Base-by-base conservation (phyloP, 23 tunicate species). In the Halocynthia aurantium region DNA sequence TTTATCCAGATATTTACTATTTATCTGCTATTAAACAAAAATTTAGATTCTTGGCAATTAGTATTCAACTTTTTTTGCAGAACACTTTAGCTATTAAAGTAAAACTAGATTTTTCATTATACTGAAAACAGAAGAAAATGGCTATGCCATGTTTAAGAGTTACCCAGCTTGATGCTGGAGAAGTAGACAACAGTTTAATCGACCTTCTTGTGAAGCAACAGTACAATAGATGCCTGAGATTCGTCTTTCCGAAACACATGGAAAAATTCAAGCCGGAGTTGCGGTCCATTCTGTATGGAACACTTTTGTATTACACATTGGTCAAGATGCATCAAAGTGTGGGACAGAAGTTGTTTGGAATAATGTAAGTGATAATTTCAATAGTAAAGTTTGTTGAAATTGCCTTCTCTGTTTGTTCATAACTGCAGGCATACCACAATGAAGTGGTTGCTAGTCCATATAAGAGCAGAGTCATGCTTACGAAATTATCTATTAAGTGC, bases 311-410 rank as follows among this genome's bases (percentile, higher is more conserved):
- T 56, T 61, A 12, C 8, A 82, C 93, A 13, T 53, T 82, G 69
- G 67, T 71, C 56, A 77, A 70, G 53, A 62, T 62, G 7, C 61
- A 64, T 7, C 93, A 87, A 62, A 81, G 80, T 6, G 77, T 87
- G 22, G 93, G 93, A 8, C 93, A 87, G 71, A 82, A 82, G 64
- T 40, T 87, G 19, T 69, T 87, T 21, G 77, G 84, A 7, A 8
- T 87, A 21, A 70, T 78, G 85, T 87, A 76, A 61, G 55, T 68
- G 11, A 58, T 13, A 5, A 58, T 13, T n/a, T 13, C 44, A 31
- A 31, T 0, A 31, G 44, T 31, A 31, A 31, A 31, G n/a, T 31
- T 31, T 31, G 44, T 31, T 31, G 44, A 31, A 31, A 31, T 31
- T 31, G 44, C 4, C 44, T 31, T 31, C 44, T 4, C 44, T 31